These are phyloP conservation scores for Catharus ustulatus DNA, from an alignment of 2,797 vertebrate genomes.

Conservation along the genomic window DNA sequence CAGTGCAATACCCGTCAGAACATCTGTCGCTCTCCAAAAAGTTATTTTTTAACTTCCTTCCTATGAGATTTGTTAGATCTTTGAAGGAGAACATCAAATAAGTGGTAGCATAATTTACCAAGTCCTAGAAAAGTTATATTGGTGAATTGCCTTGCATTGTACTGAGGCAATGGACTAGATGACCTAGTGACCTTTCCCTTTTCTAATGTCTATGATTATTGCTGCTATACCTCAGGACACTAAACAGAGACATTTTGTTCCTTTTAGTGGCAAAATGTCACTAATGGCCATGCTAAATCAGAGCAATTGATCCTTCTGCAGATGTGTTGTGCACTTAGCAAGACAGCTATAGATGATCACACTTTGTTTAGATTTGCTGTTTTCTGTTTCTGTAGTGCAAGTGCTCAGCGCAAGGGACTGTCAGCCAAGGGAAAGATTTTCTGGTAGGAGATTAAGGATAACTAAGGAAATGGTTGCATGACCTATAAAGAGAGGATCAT, in stretches of 20 bases:
- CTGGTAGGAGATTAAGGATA: conserved; percentile 54
- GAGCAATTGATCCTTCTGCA: conserved; percentile 33
- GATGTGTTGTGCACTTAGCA: conserved; percentile 29
- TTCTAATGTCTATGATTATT: conserved; percentile 44
- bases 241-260: conserved; percentile 48
- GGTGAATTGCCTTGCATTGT: conserved; percentile 22
- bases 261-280: conserved; percentile 47
- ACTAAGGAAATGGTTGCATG: conserved; percentile 50
- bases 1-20: background rate
- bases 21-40: background rate
- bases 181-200: conserved; percentile 30
- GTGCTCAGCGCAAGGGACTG: conserved; percentile 15
- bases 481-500: conserved; percentile 59
- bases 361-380: conserved; percentile 45
- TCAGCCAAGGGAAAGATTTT: conserved; percentile 29
- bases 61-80: conserved; percentile 13
- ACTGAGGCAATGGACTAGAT: background rate
- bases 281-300: conserved; percentile 54
- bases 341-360: conserved; percentile 9
- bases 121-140: background rate
- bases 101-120: conserved; percentile 24
- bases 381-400: conserved; percentile 16
- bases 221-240: conserved; percentile 17
- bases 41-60: conserved; percentile 36
- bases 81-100: conserved; percentile 9